These are phyloP conservation scores for Cheumatopsyche charites DNA, from an alignment of 1,140 invertebrate genomes.

Conservation along the genomic window DNA sequence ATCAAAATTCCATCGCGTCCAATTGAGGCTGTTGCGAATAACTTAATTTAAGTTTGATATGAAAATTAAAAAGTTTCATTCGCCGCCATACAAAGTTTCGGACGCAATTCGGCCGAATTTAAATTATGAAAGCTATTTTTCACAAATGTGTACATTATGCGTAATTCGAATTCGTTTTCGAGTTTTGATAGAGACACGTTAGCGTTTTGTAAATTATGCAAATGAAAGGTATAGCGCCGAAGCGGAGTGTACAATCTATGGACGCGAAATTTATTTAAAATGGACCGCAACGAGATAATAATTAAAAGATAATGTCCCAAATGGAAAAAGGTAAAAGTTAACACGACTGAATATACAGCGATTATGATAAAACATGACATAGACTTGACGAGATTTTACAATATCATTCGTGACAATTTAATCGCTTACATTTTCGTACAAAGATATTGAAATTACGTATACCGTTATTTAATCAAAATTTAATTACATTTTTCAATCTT, in stretches of 20 bases:
- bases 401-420: not conserved
- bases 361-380: not conserved
- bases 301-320: slow-evolving; percentile 12
- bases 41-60: too few species aligned
- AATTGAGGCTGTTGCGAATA: too few species aligned
- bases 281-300: not conserved
- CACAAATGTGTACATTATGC: too few species aligned
- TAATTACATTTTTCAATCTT: too few species aligned
- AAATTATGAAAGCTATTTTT: too few species aligned
- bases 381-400: not conserved
- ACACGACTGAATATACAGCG: not conserved
- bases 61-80: too few species aligned
- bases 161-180: too few species aligned
- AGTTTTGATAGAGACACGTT: not conserved
- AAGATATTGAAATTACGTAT: too few species aligned
- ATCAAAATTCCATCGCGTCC: too few species aligned
- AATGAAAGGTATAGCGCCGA: slow-evolving; percentile 5
- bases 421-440: not conserved
- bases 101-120: too few species aligned
- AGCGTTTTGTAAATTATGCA: slow-evolving; percentile 13
- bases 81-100: too few species aligned
- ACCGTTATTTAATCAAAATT: too few species aligned
- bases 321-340: slow-evolving; percentile 15
- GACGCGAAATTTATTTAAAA: not conserved
- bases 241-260: not conserved